Percentiles rank a stretch among this genome's conserved stretches.
phyloP scores from a whole-genome alignment of 2,113 vertebrate species.

The Dermatemys mawii region DNA sequence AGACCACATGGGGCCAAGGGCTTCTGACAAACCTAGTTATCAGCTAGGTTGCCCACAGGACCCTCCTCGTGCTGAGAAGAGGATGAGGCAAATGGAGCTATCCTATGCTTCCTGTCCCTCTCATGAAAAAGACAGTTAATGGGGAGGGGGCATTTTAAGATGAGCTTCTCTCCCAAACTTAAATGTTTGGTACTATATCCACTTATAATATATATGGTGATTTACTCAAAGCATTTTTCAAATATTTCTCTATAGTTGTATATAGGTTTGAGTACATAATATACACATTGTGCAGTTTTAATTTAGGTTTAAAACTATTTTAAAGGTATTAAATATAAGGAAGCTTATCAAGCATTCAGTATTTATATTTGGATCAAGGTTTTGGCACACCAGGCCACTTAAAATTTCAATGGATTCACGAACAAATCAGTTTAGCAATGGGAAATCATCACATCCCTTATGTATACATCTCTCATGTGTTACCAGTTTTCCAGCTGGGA shows the following conservation, averaged over 20 bases:
- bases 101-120: neutral
- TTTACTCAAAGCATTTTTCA: neutral
- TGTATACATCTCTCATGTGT: neutral
- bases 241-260: neutral
- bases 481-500: constrained; percentile 73
- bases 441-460: constrained; percentile 58
- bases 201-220: neutral
- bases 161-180: neutral
- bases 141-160: neutral
- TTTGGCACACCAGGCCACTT: neutral
- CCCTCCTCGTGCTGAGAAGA: neutral
- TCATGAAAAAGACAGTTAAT: neutral
- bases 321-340: neutral
- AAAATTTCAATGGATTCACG: constrained; percentile 2
- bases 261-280: neutral
- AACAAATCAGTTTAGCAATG: constrained; percentile 45
- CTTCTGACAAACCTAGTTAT: neutral
- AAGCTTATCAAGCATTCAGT: rapidly evolving
- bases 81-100: neutral
- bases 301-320: neutral
- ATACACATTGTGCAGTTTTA: neutral
- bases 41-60: neutral
- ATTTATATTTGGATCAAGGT: neutral
- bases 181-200: neutral
- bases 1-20: neutral